Base-by-base conservation (phyloP, 2,888 invertebrate species). In the Acronicta leporina region DNA sequence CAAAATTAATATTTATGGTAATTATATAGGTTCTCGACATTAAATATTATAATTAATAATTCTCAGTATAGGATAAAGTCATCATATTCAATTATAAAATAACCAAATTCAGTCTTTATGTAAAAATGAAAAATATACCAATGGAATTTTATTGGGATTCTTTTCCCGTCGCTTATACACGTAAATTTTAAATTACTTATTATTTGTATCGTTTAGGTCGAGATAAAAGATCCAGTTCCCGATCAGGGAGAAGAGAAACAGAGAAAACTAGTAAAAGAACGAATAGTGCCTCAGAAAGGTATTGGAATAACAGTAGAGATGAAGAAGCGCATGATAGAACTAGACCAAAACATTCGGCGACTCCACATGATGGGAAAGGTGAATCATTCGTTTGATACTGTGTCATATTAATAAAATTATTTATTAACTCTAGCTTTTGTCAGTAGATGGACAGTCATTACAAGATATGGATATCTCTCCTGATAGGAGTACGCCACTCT, bases 391-490 rank as follows among this genome's bases (percentile, higher is more conserved):
- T 20, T 42, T 51, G 1, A 44, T 14, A 33, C 20, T 42, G 5
- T 59, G 20, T 6, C 33, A 38, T 49, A 35, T 48, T 49, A 8
- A 15, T 20, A 48, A 49, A 63, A 47, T 20, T 20, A 5, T 49
- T 40, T 56, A 16, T 30, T 68, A 57, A 54, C 25, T 11, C 9
- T 14, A 7, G 43, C 46, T 47, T 59, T 52, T 63, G 11, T 73
- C 63, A 53, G 46, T 74, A 93, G 93, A 94, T 85, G 94, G 92
- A 54, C 95, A 95, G 66, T 94, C 94, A 82, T 90, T 95, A 73
- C 97, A 98, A 90, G 98, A 98, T 85, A 98, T 98, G 98, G 98
- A 99, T 85, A 98, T 98, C 84, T 98, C 98, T 63, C 98, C 98
- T 14, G 97, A 97, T 77, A 96, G 97, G 85, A 98, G 98, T 86